phyloP scores from a whole-genome alignment of 1,140 invertebrate species.

The Pseudomyrmex gracilis region DNA sequence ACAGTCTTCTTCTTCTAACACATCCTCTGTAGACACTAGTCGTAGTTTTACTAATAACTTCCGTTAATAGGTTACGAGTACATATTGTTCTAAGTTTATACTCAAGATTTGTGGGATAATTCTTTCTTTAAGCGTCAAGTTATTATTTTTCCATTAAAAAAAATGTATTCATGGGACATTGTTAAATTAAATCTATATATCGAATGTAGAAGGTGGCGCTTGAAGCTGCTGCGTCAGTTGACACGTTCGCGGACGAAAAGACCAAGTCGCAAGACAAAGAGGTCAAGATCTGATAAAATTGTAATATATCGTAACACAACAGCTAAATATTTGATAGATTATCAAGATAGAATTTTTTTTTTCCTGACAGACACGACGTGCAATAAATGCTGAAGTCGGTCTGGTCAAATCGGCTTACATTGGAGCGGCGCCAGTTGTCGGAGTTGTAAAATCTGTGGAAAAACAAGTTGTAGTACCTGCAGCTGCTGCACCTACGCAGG shows the following conservation, averaged over 20 bases:
- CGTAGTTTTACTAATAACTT: slow-evolving; percentile 12
- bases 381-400: neutral
- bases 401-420: neutral
- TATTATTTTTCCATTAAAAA: slow-evolving; percentile 2
- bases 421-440: neutral
- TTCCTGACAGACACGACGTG: slow-evolving; percentile 16
- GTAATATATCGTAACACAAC: neutral
- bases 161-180: neutral
- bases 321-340: neutral
- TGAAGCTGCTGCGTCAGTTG: slow-evolving; percentile 9
- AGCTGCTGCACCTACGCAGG: neutral
- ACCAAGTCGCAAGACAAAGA: slow-evolving; percentile 17
- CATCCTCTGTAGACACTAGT: slow-evolving; percentile 15
- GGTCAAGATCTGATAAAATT: slow-evolving; percentile 11
- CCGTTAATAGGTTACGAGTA: neutral
- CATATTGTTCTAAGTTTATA: neutral
- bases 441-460: slow-evolving; percentile 21
- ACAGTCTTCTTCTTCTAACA: slow-evolving; percentile 27
- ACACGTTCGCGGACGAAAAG: neutral
- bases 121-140: slow-evolving; percentile 2
- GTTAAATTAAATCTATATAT: slow-evolving; percentile 41
- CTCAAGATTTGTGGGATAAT: neutral
- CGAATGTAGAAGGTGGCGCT: slow-evolving; percentile 36
- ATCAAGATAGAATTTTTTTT: neutral
- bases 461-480: neutral